These are phyloP conservation scores for Heterotis niloticus DNA, from an alignment of 2,113 vertebrate genomes.

Conservation along the genomic window DNA sequence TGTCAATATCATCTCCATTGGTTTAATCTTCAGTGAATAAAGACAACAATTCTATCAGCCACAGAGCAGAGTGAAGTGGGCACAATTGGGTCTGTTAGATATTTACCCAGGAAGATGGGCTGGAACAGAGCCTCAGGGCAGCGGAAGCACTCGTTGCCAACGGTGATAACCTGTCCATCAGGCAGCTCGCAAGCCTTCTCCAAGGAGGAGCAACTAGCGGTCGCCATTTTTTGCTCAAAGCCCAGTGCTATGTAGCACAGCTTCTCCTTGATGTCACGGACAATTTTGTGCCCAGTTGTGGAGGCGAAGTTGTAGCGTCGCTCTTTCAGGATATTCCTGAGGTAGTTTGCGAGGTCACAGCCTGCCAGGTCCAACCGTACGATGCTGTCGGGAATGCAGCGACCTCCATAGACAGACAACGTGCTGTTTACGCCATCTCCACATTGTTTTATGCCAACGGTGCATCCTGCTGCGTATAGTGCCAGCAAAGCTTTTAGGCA, in stretches of 20 bases:
- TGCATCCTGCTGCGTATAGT: neutral
- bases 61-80: no score
- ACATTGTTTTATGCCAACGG: neutral
- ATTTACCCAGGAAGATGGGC: constrained; percentile 51
- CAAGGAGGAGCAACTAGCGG: constrained; percentile 75
- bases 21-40: no score
- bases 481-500: no score
- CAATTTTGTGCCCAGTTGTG: constrained; percentile 25
- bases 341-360: neutral
- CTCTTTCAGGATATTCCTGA: constrained; percentile 71
- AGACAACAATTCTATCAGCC: neutral
- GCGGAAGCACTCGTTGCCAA: constrained; percentile 78
- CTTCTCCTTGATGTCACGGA: constrained; percentile 75
- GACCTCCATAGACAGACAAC: neutral
- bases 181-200: constrained; percentile 79
- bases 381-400: neutral
- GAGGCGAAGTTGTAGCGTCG: constrained; percentile 60
- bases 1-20: no score
- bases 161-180: constrained; percentile 80
- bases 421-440: neutral
- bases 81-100: no score
- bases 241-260: constrained; percentile 75
- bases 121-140: constrained; percentile 81
- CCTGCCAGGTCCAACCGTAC: neutral
- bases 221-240: constrained; percentile 80